phyloP scores from a whole-genome alignment of 1,140 invertebrate genomes.

The Myzus persicae region DNA sequence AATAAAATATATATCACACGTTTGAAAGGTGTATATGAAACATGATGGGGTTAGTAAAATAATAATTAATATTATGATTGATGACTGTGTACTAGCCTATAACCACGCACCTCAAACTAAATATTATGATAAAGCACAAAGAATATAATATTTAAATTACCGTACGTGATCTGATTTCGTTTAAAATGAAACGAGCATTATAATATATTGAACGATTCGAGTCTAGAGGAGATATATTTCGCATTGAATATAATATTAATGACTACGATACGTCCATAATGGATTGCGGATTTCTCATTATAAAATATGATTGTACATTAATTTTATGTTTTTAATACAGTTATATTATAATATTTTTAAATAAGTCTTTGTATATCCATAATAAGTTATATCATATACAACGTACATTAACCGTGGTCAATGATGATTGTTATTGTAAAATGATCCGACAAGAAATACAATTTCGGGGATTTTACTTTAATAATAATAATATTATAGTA shows the following conservation, averaged over 20 bases:
- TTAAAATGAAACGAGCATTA: not conserved
- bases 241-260: not conserved
- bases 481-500: not conserved
- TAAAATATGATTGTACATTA: conserved; percentile 31
- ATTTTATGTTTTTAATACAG: not conserved
- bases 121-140: not conserved
- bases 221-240: not conserved
- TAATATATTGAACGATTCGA: not conserved
- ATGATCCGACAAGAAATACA: not conserved
- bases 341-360: not conserved
- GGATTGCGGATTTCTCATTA: conserved; percentile 7
- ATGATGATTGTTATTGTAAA: not conserved
- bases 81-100: not conserved
- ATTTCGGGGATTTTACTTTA: not conserved
- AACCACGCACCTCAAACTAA: not conserved
- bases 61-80: conserved; percentile 16
- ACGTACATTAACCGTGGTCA: not conserved
- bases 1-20: not conserved
- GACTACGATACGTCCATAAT: not conserved
- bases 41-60: not conserved
- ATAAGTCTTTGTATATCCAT: not conserved
- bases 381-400: not conserved
- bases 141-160: not conserved
- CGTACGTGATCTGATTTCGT: conserved; percentile 30
- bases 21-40: not conserved